Evolutionary conservation across 2,113 vertebrate species (phyloP), one percentile per base, ranked within the genome.

Genomic region (Otolemur garnettii): DNA sequence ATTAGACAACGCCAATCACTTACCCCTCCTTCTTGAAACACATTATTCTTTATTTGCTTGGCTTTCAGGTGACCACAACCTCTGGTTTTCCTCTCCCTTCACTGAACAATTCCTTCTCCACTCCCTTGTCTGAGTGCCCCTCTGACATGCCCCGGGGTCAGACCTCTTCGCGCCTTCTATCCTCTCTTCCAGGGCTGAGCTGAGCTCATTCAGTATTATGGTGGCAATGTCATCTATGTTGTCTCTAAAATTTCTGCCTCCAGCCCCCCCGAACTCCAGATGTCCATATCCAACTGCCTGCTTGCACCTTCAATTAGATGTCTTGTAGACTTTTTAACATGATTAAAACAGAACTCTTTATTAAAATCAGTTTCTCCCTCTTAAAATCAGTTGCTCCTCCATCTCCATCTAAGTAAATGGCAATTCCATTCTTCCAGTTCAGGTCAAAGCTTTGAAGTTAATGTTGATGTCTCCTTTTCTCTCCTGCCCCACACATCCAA

Each of bases 251-350:
- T 89, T 26, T 84, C 86, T 87, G 8, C 38, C 55, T 83, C 64
- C 50, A n/a, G 62, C 13, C 53, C 72, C 18, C 19, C 74, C 74
- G 50, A 92, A 87, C 22, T 33, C 66, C 42, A 87, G 62, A 92
- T 35, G 30, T 79, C 28, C 5, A 7, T 53, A 71, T 75, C 85
- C 78, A 71, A 26, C 10, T 53, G 87, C 55, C 69, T 53, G 18
- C 68, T 45, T 94, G 84, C 80, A 84, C 83, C 91, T 93, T 85
- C 69, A 90, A 30, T 87, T 91, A 96, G 77, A 74, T 42, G 4
- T 69, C 91, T 87, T 68, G 64, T 33, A 79, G 69, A 90, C 11
- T 87, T 92, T 45, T 59, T n/a, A 87, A 94, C 81, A 64, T 68
- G 89, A 94, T 18, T 30, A 64, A 93, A 90, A 92, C 30, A 92